Base-by-base conservation (phyloP, 2,797 vertebrate species). In the Tadarida brasiliensis region DNA sequence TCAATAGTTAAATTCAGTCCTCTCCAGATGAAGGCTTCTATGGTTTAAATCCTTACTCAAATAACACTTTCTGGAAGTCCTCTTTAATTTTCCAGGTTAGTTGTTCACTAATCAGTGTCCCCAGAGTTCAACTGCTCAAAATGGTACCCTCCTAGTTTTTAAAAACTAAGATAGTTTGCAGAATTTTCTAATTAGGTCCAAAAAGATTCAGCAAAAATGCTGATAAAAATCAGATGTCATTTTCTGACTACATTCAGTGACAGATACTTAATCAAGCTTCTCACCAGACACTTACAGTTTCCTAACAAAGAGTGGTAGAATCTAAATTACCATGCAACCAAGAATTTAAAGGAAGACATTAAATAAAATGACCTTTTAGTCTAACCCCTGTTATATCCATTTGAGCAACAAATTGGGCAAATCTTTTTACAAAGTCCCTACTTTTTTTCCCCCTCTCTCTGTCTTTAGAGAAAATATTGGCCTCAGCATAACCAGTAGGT, bases 11-110 rank as follows among this genome's bases (percentile, higher is more conserved):
- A 93, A 24, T 56, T 19, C 67, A 63, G 9, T 68, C 87, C 24
- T 89, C 35, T 61, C 39, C 63, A 54, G 15, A 59, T 16, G 22
- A 94, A 70, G 12, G 5, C 24, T 33, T 71, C 28, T 80, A 68
- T 81, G 51, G 12, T 65, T 63, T n/a, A 47, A 39, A 28, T 1
- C 0, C 20, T 11, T 68, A 67, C 80, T 92, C 59, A 83, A 49
- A 61, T 71, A 90, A 77, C 4, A 78, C 14, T 84, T 95, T 93
- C 30, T 90, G 20, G 47, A 93, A 87, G 59, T 11, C 9, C 77
- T 63, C 54, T 91, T 97, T 95, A 95, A 81, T 96, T 95, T 96
- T 96, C 24, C 49, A 92, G 35, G 71, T 12, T 65, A 96, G 51
- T 85, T 93, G 17, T 85, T 97, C 51, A 87, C 67, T 88, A 93